A percentile compares a stretch with the other conserved stretches of the same genome.
Evolutionary conservation across 1,140 invertebrate genomes (phyloP).

Genomic region (Drosophila sturtevanti): DNA sequence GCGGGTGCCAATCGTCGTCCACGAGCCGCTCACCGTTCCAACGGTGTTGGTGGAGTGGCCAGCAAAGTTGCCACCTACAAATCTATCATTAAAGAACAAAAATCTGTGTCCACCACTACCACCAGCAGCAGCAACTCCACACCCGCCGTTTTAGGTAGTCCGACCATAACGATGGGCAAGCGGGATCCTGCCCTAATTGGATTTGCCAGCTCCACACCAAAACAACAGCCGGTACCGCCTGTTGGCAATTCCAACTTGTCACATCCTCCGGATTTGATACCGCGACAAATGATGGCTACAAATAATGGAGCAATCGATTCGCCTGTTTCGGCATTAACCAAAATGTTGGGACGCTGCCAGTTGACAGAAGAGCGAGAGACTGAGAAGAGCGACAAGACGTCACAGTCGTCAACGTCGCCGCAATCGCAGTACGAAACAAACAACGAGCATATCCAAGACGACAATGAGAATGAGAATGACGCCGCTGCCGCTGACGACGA

Average conservation of each 20-base stretch:
- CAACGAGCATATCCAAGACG: constrained; percentile 22
- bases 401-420: constrained; percentile 1
- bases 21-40: constrained; percentile 73
- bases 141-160: constrained; percentile 40
- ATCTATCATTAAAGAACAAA: constrained; percentile 85
- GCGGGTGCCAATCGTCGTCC: constrained; percentile 85
- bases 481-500: constrained; percentile 12
- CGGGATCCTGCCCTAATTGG: constrained; percentile 3
- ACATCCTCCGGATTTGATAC: constrained; percentile 60
- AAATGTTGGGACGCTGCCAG: constrained; percentile 58
- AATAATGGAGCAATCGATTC: constrained; percentile 29
- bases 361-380: constrained; percentile 28
- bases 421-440: constrained; percentile 17
- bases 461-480: constrained; percentile 25
- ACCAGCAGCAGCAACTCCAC: not conserved
- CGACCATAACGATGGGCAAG: not conserved
- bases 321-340: constrained; percentile 37
- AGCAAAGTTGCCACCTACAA: constrained; percentile 87
- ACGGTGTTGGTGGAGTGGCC: constrained; percentile 86
- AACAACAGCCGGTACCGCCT: constrained; percentile 21
- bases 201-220: constrained; percentile 61
- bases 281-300: constrained; percentile 41
- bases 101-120: constrained; percentile 40
- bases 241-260: not conserved
- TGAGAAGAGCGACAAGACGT: constrained; percentile 22